Conservation (phyloP, 2,113 vertebrate species). For the Poeciliopsis retropinna region DNA sequence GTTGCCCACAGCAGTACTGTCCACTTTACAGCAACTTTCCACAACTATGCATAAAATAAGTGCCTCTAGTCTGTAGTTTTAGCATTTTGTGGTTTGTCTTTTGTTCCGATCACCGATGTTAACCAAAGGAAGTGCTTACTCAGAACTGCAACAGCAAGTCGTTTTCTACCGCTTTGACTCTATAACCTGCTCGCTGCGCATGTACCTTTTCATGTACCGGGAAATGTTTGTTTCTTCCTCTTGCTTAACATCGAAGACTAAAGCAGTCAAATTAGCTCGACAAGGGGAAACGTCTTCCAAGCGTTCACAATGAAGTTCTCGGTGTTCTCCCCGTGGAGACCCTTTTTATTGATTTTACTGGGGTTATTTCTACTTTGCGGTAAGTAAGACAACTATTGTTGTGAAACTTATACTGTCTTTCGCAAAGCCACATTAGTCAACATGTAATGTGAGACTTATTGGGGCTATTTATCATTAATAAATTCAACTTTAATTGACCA, state of each 20-base stretch:
- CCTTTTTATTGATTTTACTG: conserved; percentile 40
- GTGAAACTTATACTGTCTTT: not conserved
- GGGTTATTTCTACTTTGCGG: conserved; percentile 38
- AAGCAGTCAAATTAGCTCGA: not conserved
- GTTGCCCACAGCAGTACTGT: too few species aligned
- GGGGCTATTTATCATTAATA: not conserved
- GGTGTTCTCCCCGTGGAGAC: not conserved
- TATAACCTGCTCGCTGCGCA: not conserved
- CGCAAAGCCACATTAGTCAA: not conserved
- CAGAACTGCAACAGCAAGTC: not conserved
- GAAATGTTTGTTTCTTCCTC: conserved; percentile 57
- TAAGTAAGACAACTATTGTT: conserved; percentile 36
- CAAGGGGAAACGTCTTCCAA: not conserved
- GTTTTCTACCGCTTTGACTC: not conserved
- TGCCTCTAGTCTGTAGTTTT: not conserved
- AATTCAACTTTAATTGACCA: not conserved
- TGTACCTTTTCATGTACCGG: not conserved
- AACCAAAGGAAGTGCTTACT: not conserved
- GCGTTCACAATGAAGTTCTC: conserved; percentile 44
- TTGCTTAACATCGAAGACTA: conserved; percentile 2
- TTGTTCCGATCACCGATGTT: not conserved
- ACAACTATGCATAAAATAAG: too few species aligned
- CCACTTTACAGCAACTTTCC: too few species aligned
- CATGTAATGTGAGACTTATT: not conserved
- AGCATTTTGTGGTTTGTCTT: not conserved